A percentile compares a stretch with the other conserved stretches of the same genome.
Conservation (phyloP, 2,888 invertebrate genomes). For the Aplocera efformata region DNA sequence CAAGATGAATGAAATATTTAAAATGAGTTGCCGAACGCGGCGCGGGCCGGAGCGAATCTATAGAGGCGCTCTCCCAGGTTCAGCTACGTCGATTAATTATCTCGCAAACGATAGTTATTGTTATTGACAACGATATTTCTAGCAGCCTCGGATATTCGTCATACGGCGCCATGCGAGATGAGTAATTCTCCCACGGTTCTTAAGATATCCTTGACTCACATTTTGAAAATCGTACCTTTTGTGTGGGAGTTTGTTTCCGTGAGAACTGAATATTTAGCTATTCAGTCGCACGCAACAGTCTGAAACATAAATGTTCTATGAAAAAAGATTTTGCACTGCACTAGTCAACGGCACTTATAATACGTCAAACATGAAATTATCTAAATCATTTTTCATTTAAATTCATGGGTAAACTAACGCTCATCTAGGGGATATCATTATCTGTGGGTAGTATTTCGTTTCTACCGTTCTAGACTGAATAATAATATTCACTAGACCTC, state of each 20-base stretch:
- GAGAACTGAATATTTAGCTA: slow-evolving; percentile 62
- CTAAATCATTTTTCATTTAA: too few species aligned
- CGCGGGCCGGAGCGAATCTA: slow-evolving; percentile 28
- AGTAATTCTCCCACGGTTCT: slow-evolving; percentile 67
- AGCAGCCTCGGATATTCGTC: slow-evolving; percentile 40
- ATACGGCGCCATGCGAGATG: slow-evolving; percentile 44
- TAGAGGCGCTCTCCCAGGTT: slow-evolving; percentile 44
- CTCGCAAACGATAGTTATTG: slow-evolving; percentile 42
- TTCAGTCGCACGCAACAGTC: slow-evolving; percentile 48
- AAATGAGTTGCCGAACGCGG: slow-evolving; percentile 29
- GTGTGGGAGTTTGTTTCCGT: slow-evolving; percentile 67
- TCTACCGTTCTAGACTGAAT: too few species aligned
- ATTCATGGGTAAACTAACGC: too few species aligned
- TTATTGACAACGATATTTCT: slow-evolving; percentile 46
- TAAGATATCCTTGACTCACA: slow-evolving; percentile 73
- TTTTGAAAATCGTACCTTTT: slow-evolving; percentile 74
- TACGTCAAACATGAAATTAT: neutral
- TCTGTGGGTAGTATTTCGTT: too few species aligned
- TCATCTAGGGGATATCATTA: too few species aligned
- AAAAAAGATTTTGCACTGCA: slow-evolving; percentile 15
- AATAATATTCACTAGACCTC: too few species aligned
- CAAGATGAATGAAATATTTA: slow-evolving; percentile 56
- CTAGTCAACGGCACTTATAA: slow-evolving; percentile 15
- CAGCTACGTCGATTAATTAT: slow-evolving; percentile 37
- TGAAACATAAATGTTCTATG: slow-evolving; percentile 29